These are phyloP conservation scores for Bombus vancouverensis DNA, from an alignment of 1,140 invertebrate genomes.

Conservation along the genomic window DNA sequence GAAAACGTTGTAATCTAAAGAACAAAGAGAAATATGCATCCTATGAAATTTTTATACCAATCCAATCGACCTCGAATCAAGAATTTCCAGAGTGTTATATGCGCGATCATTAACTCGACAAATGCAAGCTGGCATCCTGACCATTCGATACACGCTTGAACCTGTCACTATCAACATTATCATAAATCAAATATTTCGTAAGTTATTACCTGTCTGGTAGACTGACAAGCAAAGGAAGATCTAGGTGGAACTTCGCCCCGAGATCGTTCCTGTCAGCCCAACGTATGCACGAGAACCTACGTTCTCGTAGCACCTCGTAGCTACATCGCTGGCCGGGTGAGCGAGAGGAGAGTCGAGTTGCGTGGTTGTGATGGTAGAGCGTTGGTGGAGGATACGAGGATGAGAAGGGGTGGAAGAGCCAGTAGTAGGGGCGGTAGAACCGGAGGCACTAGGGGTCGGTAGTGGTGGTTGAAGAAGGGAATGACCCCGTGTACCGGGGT, in stretches of 20 bases:
- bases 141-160: conserved; percentile 24
- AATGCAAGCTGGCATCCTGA: neutral
- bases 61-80: neutral
- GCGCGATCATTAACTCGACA: conserved; percentile 13
- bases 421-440: conserved; percentile 46
- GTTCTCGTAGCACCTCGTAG: conserved; percentile 68
- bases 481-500: conserved; percentile 77
- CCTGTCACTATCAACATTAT: conserved; percentile 27
- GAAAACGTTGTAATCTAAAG: neutral
- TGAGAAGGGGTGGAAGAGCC: conserved; percentile 10
- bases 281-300: conserved; percentile 64
- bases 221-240: conserved; percentile 47
- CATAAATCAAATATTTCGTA: conserved; percentile 42
- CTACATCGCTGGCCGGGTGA: conserved; percentile 59
- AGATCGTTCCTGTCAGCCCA: conserved; percentile 19
- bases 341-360: conserved; percentile 44
- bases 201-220: conserved; percentile 44
- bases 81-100: neutral
- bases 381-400: conserved; percentile 45
- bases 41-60: neutral
- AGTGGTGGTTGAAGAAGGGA: conserved; percentile 72
- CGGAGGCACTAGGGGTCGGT: conserved; percentile 39
- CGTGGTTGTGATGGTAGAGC: conserved; percentile 59
- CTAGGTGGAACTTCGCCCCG: conserved; percentile 18
- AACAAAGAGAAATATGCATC: neutral